Evolutionary conservation across 2,888 invertebrate species (phyloP).

Genomic region (Cancer borealis): DNA sequence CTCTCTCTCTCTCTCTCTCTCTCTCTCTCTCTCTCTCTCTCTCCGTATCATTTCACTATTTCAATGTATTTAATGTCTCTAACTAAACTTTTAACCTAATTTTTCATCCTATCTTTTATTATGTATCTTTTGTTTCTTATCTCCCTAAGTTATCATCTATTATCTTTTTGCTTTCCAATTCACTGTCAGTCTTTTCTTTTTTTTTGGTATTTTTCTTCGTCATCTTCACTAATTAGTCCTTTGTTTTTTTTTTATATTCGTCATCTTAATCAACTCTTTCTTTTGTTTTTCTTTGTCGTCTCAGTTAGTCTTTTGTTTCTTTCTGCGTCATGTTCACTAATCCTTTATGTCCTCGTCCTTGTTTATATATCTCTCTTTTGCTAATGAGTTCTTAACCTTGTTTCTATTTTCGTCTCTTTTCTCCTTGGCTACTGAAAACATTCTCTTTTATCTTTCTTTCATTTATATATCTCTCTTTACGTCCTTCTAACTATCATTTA

Average conservation of each 20-base stretch:
- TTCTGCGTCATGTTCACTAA: background rate
- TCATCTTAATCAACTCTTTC: background rate
- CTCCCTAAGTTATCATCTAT: background rate
- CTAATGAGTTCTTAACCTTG: background rate
- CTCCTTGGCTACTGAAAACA: too few relatives aligned
- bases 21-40: constrained; percentile 42
- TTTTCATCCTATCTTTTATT: background rate
- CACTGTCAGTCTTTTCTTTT: background rate
- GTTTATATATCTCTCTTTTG: background rate
- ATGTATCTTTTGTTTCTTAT: constrained; percentile 36
- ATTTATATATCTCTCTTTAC: background rate
- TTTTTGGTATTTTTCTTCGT: background rate
- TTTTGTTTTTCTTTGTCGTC: background rate
- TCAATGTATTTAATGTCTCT: too few relatives aligned
- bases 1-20: constrained; percentile 40
- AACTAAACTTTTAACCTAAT: too few relatives aligned
- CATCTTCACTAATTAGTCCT: background rate
- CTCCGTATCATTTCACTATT: background rate
- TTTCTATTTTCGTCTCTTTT: background rate
- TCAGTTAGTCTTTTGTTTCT: background rate
- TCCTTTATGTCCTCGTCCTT: background rate
- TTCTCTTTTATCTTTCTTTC: too few relatives aligned
- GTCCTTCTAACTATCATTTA: too few relatives aligned
- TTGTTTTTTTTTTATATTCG: background rate
- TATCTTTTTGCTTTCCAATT: background rate